These are phyloP conservation scores for Hormaphis cornu DNA, from an alignment of 1,140 invertebrate species.

Conservation along the genomic window DNA sequence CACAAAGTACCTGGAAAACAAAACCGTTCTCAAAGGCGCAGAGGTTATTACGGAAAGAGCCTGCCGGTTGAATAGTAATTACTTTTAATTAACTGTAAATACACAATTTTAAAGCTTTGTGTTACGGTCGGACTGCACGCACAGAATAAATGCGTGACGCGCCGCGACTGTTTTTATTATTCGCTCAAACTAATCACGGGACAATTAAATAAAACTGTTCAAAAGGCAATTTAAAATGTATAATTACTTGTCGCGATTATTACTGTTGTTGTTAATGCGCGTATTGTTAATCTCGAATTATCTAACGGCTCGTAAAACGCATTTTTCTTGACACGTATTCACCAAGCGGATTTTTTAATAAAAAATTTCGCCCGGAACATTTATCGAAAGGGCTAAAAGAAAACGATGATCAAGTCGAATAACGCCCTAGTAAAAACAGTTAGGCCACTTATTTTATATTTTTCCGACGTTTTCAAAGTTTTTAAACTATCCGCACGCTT, in stretches of 20 bases:
- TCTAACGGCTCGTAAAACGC: no score
- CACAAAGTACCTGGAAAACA: neutral
- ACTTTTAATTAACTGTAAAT: constrained; percentile 19
- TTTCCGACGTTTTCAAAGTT: no score
- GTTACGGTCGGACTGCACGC: constrained; percentile 7
- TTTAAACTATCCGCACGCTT: no score
- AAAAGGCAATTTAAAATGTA: neutral
- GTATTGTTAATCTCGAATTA: no score
- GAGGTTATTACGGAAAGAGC: neutral
- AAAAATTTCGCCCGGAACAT: no score
- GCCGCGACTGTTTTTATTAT: neutral
- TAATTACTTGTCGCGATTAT: neutral
- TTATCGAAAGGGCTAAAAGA: no score
- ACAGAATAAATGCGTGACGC: neutral
- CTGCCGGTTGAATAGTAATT: neutral
- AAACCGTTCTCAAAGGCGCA: neutral
- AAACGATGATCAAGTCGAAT: no score
- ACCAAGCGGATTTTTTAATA: no score
- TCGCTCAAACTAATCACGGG: constrained; percentile 6
- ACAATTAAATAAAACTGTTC: neutral
- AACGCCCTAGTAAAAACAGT: no score
- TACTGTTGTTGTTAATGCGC: no score
- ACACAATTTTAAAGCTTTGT: neutral
- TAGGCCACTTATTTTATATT: no score
- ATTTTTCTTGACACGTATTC: no score